Percentiles rank a stretch among this genome's conserved stretches.
Evolutionary conservation across 2,888 invertebrate genomes (phyloP).

Genomic region (Drosophila algonquin): DNA sequence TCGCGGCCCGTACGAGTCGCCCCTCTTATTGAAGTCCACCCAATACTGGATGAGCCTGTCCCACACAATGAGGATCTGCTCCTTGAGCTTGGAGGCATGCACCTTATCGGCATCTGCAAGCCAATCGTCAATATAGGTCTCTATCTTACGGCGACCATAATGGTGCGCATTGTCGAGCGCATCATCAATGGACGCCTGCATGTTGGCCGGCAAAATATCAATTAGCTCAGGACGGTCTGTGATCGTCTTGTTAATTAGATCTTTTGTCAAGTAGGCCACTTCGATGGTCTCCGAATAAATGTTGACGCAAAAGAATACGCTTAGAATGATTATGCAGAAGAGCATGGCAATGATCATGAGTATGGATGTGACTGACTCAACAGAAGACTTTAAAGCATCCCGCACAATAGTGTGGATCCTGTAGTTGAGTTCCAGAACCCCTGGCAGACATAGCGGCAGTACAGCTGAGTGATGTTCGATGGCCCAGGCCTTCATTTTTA

Average conservation of each 20-base stretch:
- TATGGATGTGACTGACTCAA: slow-evolving; percentile 94
- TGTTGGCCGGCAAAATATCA: slow-evolving; percentile 89
- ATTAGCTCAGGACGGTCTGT: slow-evolving; percentile 94
- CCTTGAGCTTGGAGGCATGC: slow-evolving; percentile 92
- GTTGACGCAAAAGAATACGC: slow-evolving; percentile 89
- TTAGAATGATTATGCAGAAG: slow-evolving; percentile 90
- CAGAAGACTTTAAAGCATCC: slow-evolving; percentile 88
- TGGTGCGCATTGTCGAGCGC: slow-evolving; percentile 96
- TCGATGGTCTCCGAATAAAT: slow-evolving; percentile 97
- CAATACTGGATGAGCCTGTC: slow-evolving; percentile 96
- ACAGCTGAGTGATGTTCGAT: slow-evolving; percentile 86
- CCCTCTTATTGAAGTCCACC: slow-evolving; percentile 89
- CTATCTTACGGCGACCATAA: slow-evolving; percentile 95
- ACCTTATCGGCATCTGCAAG: slow-evolving; percentile 91
- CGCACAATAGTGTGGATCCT: slow-evolving; percentile 87
- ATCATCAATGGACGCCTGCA: slow-evolving; percentile 90
- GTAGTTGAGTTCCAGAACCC: slow-evolving; percentile 89
- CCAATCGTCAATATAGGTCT: slow-evolving; percentile 92
- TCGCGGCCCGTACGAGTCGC: slow-evolving; percentile 87
- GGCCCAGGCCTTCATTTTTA: slow-evolving; percentile 84
- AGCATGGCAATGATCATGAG: slow-evolving; percentile 94
- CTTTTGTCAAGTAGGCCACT: slow-evolving; percentile 93
- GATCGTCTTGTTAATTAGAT: slow-evolving; percentile 93
- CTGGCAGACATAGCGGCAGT: slow-evolving; percentile 90
- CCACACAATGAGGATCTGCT: slow-evolving; percentile 95